Percentiles rank a stretch among this genome's conserved stretches.
Conservation (phyloP, 2,888 invertebrate species). For the Trichopoda pennipes region DNA sequence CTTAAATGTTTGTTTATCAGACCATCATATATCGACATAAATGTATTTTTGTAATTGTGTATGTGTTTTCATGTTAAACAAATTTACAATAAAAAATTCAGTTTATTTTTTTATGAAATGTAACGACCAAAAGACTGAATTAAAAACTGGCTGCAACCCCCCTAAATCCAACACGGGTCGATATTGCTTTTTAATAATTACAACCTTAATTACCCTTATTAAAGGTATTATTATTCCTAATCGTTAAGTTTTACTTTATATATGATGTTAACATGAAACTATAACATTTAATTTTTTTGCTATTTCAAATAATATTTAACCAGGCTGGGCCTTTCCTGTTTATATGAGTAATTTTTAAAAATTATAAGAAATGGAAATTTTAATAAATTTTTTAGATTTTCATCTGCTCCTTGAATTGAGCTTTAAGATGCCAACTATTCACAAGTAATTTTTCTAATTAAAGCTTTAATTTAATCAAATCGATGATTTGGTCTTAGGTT, state of each 20-base stretch:
- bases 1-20: slow-evolving; percentile 50
- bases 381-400: too few relatives aligned
- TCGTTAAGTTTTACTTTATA: neutral
- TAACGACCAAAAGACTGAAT: slow-evolving; percentile 6
- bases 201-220: neutral
- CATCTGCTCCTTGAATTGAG: too few relatives aligned
- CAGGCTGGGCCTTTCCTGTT: too few relatives aligned
- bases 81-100: neutral
- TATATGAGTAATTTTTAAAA: too few relatives aligned
- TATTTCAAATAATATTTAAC: too few relatives aligned
- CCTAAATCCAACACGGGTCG: slow-evolving; percentile 43
- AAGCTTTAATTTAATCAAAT: too few relatives aligned
- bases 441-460: too few relatives aligned
- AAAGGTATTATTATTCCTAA: neutral
- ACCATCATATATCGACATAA: slow-evolving; percentile 21
- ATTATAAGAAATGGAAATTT: too few relatives aligned
- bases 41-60: neutral
- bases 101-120: slow-evolving; percentile 13
- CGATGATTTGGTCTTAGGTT: too few relatives aligned
- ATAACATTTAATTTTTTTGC: neutral
- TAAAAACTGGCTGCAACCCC: slow-evolving; percentile 1
- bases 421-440: too few relatives aligned
- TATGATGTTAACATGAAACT: neutral
- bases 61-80: slow-evolving; percentile 34
- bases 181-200: slow-evolving; percentile 11